Percentiles rank a stretch among this genome's conserved stretches.
Evolutionary conservation across 2,113 vertebrate genomes (phyloP).

Genomic region (Andinoacara biseriatus): DNA sequence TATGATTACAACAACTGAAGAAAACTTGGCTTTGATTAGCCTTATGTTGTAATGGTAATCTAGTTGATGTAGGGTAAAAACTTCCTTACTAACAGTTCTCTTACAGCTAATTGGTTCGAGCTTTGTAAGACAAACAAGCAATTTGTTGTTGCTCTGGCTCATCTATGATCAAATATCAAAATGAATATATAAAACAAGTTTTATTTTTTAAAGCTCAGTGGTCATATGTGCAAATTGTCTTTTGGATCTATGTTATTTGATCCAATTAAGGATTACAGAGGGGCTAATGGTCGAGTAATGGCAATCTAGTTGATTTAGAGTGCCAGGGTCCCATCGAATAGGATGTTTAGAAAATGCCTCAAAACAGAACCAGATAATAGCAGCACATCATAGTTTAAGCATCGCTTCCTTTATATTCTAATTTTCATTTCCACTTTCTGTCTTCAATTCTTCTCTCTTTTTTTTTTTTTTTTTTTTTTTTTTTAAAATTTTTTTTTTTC

Average conservation of each 20-base stretch:
- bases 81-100: background rate
- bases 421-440: conserved; percentile 13
- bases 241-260: background rate
- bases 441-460: background rate
- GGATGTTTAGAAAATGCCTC: conserved; percentile 19
- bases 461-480: too few relatives aligned
- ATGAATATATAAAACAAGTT: too few relatives aligned
- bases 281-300: background rate
- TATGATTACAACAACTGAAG: background rate
- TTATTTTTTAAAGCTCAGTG: background rate
- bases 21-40: background rate
- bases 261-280: too few relatives aligned
- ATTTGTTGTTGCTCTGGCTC: too few relatives aligned
- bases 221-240: background rate
- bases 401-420: background rate
- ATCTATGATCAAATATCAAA: too few relatives aligned
- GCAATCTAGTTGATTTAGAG: conserved; percentile 26
- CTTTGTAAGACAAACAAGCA: too few relatives aligned
- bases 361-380: background rate
- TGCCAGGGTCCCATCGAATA: conserved; percentile 16
- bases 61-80: background rate
- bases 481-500: too few relatives aligned
- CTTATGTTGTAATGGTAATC: background rate
- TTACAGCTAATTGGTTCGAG: too few relatives aligned
- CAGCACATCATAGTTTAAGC: background rate